These are phyloP conservation scores for Temnothorax unifasciatus DNA, from an alignment of 2,888 invertebrate species.

Conservation along the genomic window DNA sequence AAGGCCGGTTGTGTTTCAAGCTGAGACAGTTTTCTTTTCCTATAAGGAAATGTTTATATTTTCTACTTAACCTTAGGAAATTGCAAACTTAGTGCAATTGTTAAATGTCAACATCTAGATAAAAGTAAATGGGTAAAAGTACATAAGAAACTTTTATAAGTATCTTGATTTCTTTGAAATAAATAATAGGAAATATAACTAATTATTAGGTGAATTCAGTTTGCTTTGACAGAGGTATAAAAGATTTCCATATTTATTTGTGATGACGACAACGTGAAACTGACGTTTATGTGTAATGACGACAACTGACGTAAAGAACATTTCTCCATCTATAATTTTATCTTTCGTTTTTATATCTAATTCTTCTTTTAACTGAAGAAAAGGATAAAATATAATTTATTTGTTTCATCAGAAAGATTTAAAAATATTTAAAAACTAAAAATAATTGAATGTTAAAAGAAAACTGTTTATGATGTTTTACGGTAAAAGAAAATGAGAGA, in stretches of 20 bases:
- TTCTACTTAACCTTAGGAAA: not conserved
- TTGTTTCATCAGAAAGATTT: not conserved
- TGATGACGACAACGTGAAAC: not conserved
- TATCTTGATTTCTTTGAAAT: conserved; percentile 3
- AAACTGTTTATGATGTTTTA: not conserved
- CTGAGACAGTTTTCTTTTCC: not conserved
- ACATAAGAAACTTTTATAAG: not conserved
- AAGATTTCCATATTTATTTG: not conserved
- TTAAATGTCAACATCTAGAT: not conserved
- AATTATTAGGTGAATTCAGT: not conserved
- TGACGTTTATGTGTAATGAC: too few species aligned
- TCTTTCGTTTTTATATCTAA: not conserved
- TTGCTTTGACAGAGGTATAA: not conserved
- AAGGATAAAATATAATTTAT: not conserved
- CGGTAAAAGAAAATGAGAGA: not conserved
- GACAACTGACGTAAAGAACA: not conserved
- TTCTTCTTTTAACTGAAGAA: not conserved
- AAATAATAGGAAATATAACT: not conserved
- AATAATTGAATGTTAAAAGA: not conserved
- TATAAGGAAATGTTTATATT: not conserved
- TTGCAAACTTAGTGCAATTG: not conserved
- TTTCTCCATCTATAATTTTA: not conserved
- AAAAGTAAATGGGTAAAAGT: not conserved
- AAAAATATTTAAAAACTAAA: not conserved
- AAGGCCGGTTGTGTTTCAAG: not conserved